Evolutionary conservation across 2,113 vertebrate species (phyloP).

Genomic region (Panthera tigris): DNA sequence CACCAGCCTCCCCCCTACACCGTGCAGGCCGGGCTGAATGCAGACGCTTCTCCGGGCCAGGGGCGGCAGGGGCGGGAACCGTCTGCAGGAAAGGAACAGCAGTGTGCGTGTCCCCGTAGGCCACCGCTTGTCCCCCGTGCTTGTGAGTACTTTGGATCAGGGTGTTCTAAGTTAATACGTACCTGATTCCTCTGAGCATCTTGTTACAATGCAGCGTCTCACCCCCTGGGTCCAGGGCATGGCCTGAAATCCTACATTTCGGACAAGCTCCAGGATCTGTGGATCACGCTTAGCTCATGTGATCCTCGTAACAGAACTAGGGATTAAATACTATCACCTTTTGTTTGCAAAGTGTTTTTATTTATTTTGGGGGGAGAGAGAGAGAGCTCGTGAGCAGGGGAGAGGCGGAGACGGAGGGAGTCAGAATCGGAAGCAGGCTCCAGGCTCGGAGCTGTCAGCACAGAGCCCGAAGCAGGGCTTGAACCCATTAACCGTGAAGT

Average conservation of each 20-base stretch:
- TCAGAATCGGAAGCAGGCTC: too few relatives aligned
- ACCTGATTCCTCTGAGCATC: too few relatives aligned
- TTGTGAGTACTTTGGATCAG: not conserved
- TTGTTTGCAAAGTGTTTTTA: not conserved
- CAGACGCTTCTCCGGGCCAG: not conserved
- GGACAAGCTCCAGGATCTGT: not conserved
- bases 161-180: fast-evolving
- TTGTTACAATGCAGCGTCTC: not conserved
- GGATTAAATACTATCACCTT: not conserved
- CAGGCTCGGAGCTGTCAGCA: too few relatives aligned
- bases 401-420: too few relatives aligned
- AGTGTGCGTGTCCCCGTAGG: not conserved
- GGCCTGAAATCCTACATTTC: not conserved
- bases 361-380: not conserved
- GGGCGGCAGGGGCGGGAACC: not conserved
- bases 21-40: fast-evolving
- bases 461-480: too few relatives aligned
- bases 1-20: not conserved
- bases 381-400: too few relatives aligned
- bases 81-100: not conserved
- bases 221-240: not conserved
- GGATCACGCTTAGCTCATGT: not conserved
- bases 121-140: too few relatives aligned
- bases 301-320: not conserved
- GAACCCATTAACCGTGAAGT: too few relatives aligned